phyloP scores from a whole-genome alignment of 1,140 invertebrate species.

The Meloidogyne hapla region DNA sequence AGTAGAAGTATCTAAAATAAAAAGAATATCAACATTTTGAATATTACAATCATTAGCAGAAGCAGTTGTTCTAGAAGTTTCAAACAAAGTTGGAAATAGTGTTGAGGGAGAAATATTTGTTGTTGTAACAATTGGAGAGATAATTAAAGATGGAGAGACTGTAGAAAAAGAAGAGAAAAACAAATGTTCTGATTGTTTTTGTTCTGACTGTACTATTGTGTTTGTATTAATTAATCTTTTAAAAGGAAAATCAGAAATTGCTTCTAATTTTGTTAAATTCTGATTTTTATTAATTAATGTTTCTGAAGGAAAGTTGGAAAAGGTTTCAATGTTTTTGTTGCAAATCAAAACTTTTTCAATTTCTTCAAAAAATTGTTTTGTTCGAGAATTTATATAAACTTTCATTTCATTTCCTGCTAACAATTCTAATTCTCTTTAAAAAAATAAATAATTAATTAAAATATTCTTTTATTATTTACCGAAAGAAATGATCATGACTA shows the following conservation, averaged over 20 bases:
- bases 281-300: background rate
- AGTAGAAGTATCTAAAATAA: constrained; percentile 54
- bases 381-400: constrained; percentile 56
- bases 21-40: constrained; percentile 50
- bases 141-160: background rate
- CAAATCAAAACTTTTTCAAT: constrained; percentile 47
- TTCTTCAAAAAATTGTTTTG: constrained; percentile 54
- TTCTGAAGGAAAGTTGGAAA: background rate
- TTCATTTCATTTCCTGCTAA: constrained; percentile 60
- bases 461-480: constrained; percentile 31
- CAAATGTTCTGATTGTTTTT: too few species aligned
- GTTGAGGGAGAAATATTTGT: background rate
- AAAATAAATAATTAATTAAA: constrained; percentile 19
- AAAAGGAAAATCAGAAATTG: background rate
- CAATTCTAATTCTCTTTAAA: constrained; percentile 53
- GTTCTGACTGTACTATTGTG: background rate
- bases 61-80: background rate
- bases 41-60: constrained; percentile 28
- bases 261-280: background rate
- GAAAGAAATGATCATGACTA: constrained; percentile 49
- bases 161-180: background rate
- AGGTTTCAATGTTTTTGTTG: constrained; percentile 32
- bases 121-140: background rate
- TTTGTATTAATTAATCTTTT: background rate
- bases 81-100: background rate